Conservation (phyloP, 2,888 invertebrate species). For the Nemotelus nigrinus region DNA sequence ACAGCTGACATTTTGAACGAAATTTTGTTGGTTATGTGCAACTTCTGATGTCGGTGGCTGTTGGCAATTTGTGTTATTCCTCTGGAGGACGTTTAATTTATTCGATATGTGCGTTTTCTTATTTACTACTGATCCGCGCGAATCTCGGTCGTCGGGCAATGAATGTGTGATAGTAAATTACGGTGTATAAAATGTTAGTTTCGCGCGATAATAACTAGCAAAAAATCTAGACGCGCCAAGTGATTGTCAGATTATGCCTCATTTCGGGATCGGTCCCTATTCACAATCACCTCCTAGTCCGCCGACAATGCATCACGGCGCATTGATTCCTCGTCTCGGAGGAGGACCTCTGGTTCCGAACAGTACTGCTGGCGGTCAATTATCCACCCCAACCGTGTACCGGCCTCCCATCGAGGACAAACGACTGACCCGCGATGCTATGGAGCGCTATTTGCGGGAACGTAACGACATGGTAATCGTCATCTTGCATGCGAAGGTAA, state of each 20-base stretch:
- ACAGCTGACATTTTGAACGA: conserved; percentile 47
- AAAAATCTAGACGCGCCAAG: conserved; percentile 52
- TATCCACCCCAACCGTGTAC: conserved; percentile 55
- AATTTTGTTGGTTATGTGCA: conserved; percentile 49
- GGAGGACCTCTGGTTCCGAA: conserved; percentile 64
- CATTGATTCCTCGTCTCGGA: conserved; percentile 61
- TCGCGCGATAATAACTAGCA: conserved; percentile 7
- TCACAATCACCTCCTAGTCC: conserved; percentile 86
- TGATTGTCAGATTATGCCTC: conserved; percentile 59
- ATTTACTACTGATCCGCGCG: no score
- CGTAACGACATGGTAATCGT: conserved; percentile 96
- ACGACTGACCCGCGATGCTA: conserved; percentile 69
- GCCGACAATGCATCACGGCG: conserved; percentile 71
- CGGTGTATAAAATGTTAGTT: not conserved
- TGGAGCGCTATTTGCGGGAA: conserved; percentile 95
- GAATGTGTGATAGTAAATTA: no score
- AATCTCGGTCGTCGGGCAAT: no score
- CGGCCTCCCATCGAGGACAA: conserved; percentile 75
- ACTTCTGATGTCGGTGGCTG: conserved; percentile 48
- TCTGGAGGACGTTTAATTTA: conserved; percentile 3
- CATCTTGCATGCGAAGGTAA: conserved; percentile 92
- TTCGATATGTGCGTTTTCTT: conserved; percentile 40
- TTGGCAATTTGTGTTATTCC: conserved; percentile 33
- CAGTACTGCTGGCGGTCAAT: conserved; percentile 52
- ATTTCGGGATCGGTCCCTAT: conserved; percentile 69